A percentile compares a stretch with the other conserved stretches of the same genome.
phyloP scores from a whole-genome alignment of 2,113 vertebrate genomes.

The Aythya baeri region DNA sequence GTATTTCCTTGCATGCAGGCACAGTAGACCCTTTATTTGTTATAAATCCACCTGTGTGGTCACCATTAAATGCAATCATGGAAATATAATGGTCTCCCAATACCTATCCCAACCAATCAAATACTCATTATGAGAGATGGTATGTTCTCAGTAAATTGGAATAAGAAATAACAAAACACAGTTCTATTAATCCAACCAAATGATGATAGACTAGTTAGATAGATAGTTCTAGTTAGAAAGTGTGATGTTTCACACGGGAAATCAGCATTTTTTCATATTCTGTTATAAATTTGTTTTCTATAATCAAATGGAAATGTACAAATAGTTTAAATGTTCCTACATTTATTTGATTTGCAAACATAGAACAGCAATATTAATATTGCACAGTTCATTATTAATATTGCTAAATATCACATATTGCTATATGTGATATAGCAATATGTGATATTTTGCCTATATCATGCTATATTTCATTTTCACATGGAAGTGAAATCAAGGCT shows the following conservation, averaged over 20 bases:
- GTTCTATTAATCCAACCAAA: rapidly evolving
- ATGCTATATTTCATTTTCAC: background rate
- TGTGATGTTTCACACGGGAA: background rate
- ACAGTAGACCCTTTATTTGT: background rate
- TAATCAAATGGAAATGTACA: background rate
- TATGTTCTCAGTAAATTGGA: background rate
- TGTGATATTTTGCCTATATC: too few species aligned
- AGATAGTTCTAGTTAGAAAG: background rate
- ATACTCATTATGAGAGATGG: too few species aligned
- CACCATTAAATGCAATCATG: background rate
- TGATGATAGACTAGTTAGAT: background rate
- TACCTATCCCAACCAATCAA: background rate
- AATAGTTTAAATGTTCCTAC: background rate
- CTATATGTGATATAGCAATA: too few species aligned
- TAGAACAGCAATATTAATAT: too few species aligned
- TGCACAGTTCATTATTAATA: rapidly evolving
- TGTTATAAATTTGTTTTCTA: background rate
- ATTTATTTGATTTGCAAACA: background rate
- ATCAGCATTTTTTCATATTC: background rate
- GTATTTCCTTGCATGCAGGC: background rate
- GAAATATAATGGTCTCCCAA: background rate
- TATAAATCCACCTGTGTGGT: background rate
- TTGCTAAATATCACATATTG: background rate
- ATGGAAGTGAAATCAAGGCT: background rate
- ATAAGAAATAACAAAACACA: background rate